Base-by-base conservation (phyloP, 2,888 invertebrate genomes). In the Latrodectus elegans region DNA sequence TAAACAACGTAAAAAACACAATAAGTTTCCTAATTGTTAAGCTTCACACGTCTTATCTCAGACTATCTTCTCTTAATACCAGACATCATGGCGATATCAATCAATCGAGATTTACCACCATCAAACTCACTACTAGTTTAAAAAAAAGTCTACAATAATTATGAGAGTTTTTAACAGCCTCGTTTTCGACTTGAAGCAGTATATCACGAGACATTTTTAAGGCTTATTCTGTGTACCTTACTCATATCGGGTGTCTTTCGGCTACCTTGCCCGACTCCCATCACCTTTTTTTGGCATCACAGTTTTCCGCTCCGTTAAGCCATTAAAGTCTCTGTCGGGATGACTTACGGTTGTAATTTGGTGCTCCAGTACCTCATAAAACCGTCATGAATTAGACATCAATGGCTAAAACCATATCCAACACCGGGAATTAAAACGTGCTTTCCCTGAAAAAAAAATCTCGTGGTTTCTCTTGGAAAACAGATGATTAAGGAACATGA, bases 321-420 rank as follows among this genome's bases (percentile, higher is more conserved):
- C 84, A 84, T 84, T 84, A 84, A 84, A 84, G 84, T 78, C 84
- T 26, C 53, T 51, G 65, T 65, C 49, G 17, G 64, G 72, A 78
- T 78, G 84, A 84, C 74, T 72, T 84, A 84, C 73, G 84, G 53
- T 84, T 84, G 78, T 84, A 84, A 84, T 84, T 84, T 84, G 84
- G 73, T 17, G 68, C 78, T 64, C 22, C 77, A 73, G 60, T 84
- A 72, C 84, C 64, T 52, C 84, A 84, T 84, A 84, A 84, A 84
- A 78, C 77, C 26, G 72, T 55, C 72, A 78, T 78, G 84, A 84
- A 84, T 84, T 73, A 52, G 78, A 53, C 60, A 72, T 84, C 77
- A 68, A 52, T 49, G 65, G 67, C 49, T 11, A 17, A 49, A 14
- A 15, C 22, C 22, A 17, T 65, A 49, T 51, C 49, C 38, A 38